Base-by-base conservation (phyloP, 1,140 invertebrate species). In the Papilio xuthus region DNA sequence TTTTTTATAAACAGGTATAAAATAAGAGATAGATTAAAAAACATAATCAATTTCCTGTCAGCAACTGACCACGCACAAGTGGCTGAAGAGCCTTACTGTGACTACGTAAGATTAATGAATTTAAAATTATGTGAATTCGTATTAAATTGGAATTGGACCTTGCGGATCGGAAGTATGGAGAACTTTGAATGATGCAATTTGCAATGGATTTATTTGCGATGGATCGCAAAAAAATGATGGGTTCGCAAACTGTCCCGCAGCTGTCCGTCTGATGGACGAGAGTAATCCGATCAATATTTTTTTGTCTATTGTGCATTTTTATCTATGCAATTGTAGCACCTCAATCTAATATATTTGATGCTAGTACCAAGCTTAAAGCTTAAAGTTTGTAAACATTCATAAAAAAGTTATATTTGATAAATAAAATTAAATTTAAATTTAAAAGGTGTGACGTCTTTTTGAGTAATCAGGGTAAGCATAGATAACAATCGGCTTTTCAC, bases 1-100 rank as follows among this genome's bases (percentile, higher is more conserved):
- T 23, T 76, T 76, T 56, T 56, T 53, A 76, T 60, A 60, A 60
- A 37, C 74, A 60, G 74, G 74, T 63, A 76, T 60, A 63, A 32
- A 76, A 37, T 76, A 41, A 23, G 53, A 76, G 71, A 73, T 47
- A 47, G 9, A 37, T 76, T 76, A 63, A 88, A 86, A 89, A 90
- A 82, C 72, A 88, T 83, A 90, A 92, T 92, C 91, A 91, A 92
- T 93, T 94, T 94, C 91, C 91, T 94, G 92, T 91, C 91, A 90
- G 85, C 88, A 88, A 93, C 91, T 94, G 92, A 94, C 92, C 92
- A 94, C 89, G 82, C 86, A 92, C 90, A 92, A 91, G 90, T 91
- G 88, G 85, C 78, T 87, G 79, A 81, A 83, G 80, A 80, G 53
- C 79, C 77, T 84, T 41, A 82, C 82, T 80, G 72, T 81, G 84